Conservation (phyloP, 1,140 invertebrate genomes). For the Trichonephila clavata region DNA sequence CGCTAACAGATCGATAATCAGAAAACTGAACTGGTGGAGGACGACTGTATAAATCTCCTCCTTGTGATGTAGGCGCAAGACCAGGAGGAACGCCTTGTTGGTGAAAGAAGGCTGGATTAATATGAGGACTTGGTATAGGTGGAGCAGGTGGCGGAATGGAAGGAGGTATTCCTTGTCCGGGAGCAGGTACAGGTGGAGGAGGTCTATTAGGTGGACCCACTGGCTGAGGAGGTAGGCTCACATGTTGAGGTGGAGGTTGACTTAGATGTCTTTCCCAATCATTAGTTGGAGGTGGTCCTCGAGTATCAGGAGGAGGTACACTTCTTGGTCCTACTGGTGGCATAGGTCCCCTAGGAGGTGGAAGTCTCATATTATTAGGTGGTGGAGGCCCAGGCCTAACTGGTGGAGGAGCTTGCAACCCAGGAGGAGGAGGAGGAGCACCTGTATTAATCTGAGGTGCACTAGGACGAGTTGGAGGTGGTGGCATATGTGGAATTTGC, state of each 20-base stretch:
- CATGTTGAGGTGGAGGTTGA: slow-evolving; percentile 81
- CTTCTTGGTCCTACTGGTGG: slow-evolving; percentile 79
- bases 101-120: slow-evolving; percentile 97
- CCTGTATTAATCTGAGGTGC: slow-evolving; percentile 83
- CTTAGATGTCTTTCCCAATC: slow-evolving; percentile 87
- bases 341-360: slow-evolving; percentile 80
- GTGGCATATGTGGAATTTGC: slow-evolving; percentile 73
- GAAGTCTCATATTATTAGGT: slow-evolving; percentile 81
- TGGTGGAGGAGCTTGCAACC: slow-evolving; percentile 82
- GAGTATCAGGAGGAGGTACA: slow-evolving; percentile 82
- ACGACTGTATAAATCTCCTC: slow-evolving; percentile 80
- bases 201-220: slow-evolving; percentile 85
- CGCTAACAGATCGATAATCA: slow-evolving; percentile 61
- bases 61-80: slow-evolving; percentile 82
- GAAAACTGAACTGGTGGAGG: slow-evolving; percentile 78
- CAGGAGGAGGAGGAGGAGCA: slow-evolving; percentile 82
- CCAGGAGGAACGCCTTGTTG: slow-evolving; percentile 86
- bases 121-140: slow-evolving; percentile 86
- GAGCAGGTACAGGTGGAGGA: slow-evolving; percentile 83
- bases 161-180: slow-evolving; percentile 76
- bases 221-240: slow-evolving; percentile 82
- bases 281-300: slow-evolving; percentile 84
- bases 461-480: slow-evolving; percentile 81
- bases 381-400: slow-evolving; percentile 84
- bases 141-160: slow-evolving; percentile 80